Percentiles rank a stretch among this genome's conserved stretches.
Conservation (phyloP, 2,888 invertebrate species). For the Bursaphelenchus okinawaensis region DNA sequence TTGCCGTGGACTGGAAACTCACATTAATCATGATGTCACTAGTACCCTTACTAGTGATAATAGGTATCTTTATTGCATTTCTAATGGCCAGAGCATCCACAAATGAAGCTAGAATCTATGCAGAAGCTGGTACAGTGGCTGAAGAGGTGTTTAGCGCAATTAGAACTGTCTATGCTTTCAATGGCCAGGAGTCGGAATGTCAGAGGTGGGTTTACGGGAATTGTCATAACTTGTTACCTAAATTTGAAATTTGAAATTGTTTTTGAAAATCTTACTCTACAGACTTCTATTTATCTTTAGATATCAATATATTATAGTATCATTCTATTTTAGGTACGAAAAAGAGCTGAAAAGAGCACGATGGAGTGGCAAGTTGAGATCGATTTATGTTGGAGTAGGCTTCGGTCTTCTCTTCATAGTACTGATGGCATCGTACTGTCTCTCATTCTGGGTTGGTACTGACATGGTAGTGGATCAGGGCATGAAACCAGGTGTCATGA, state of each 20-base stretch:
- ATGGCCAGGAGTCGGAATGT: slow-evolving; percentile 53
- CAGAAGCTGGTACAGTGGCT: slow-evolving; percentile 56
- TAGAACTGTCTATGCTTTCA: slow-evolving; percentile 55
- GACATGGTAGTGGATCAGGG: slow-evolving; percentile 30
- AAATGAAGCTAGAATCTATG: slow-evolving; percentile 59
- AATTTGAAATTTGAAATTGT: too few relatives aligned
- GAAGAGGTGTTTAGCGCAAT: slow-evolving; percentile 52
- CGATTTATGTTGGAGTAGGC: slow-evolving; percentile 56
- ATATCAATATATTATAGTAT: too few relatives aligned
- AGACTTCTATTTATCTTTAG: too few relatives aligned
- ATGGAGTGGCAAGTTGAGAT: slow-evolving; percentile 44
- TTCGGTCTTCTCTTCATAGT: slow-evolving; percentile 56
- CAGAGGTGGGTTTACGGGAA: slow-evolving; percentile 33
- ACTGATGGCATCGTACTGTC: slow-evolving; percentile 57
- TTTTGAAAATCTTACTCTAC: too few relatives aligned
- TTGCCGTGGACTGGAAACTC: slow-evolving; percentile 53
- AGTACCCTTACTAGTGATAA: slow-evolving; percentile 35
- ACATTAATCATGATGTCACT: slow-evolving; percentile 58
- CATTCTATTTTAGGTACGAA: slow-evolving; percentile 41
- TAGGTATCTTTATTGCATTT: slow-evolving; percentile 56
- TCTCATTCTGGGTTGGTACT: slow-evolving; percentile 53
- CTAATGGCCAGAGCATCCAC: slow-evolving; percentile 60
- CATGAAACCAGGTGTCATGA: slow-evolving; percentile 18
- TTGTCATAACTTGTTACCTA: slow-evolving; percentile 36
- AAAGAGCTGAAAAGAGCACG: slow-evolving; percentile 40